Evolutionary conservation across 2,113 vertebrate genomes (phyloP), one percentile per base, ranked within the genome.

Genomic region (Hypocryptadius cinnamomeus): DNA sequence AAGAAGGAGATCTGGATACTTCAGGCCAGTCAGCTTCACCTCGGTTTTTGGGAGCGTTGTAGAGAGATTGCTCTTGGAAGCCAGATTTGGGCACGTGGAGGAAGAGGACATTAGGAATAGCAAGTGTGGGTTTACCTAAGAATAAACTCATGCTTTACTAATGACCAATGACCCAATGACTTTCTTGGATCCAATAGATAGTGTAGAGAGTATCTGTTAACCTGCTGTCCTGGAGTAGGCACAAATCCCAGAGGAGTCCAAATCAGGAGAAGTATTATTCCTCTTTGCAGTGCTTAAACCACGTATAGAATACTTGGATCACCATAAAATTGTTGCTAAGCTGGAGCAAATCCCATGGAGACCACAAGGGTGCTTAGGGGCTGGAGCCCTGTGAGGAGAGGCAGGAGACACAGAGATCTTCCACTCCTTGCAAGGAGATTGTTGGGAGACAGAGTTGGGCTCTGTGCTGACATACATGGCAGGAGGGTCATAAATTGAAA

Each of bases 401-500:
- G 45, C 53, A 69, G 53, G 63, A 86, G 72, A 33, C 31, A 54
- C 21, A 44, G 45, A 72, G 16, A 23, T 48, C 44, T 64, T 68
- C 44, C 10, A 13, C 31, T 53, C 59, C 61, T 31, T 79, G 44
- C 50, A 39, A 44, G 83, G 66, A 59, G 37, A 10, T 27, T 47
- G 4, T 1, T n/a, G 60, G 47, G 53, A 47, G 57, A 25, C 35
- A 53, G 56, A 84, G 77, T 27, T 1, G 3, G 70, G 31, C 65
- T 85, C 48, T 53, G 61, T 45, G 23, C 44, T 59, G 60, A 16
- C 4, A 3, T 42, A 18, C 25, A 2, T 0, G 0, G 53, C 35
- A 47, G 64, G 27, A 89, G 70, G 33, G 25, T 63, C 44, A 28
- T 57, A 39, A 53, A 44, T 57, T 64, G 48, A 11, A 68, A 73